Base-by-base conservation (phyloP, 2,888 invertebrate species). In the Pilophorus perplexus region DNA sequence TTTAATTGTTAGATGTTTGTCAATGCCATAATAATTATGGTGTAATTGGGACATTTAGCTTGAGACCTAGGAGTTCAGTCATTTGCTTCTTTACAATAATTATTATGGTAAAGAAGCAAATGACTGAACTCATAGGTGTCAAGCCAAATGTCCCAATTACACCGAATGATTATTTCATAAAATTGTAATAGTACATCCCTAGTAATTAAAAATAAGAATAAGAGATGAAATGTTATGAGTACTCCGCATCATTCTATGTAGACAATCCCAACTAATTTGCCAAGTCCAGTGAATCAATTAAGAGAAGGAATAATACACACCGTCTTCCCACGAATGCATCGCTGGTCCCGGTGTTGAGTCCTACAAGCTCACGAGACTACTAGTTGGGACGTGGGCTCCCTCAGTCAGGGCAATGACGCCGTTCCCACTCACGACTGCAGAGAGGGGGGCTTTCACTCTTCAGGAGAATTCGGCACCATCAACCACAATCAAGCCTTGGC, bases 251-350 rank as follows among this genome's bases (percentile, higher is more conserved):
- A n/a, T n/a, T n/a, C n/a, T n/a, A n/a, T n/a, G n/a, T n/a, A n/a
- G n/a, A n/a, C n/a, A n/a, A n/a, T n/a, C n/a, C n/a, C n/a, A n/a
- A n/a, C n/a, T n/a, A n/a, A n/a, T n/a, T n/a, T n/a, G n/a, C 14
- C 42, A 42, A 42, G 6, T 33, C 33, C 10, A 4, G 20, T 42
- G 20, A 8, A 46, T n/a, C 5, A 4, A 22, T 22, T n/a, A 10
- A 23, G 3, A 46, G 12, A 40, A 3, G 3, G 25, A 23, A 23
- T 46, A 22, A 22, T 46, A 46, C 46, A 14, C 20, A 46, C 46
- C 46, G 14, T 46, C 46, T 46, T 46, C 46, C 46, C 46, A 46
- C 46, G 46, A 25, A 22, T 46, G 22, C 46, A 46, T 46, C 25
- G 46, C 25, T 10, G 46, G 25, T 46, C 1, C 2, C n/a, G 46